Percentiles rank a stretch among this genome's conserved stretches.
These are phyloP conservation scores for Drosophila funebris DNA, from an alignment of 1,140 invertebrate species.

Conservation along the genomic window DNA sequence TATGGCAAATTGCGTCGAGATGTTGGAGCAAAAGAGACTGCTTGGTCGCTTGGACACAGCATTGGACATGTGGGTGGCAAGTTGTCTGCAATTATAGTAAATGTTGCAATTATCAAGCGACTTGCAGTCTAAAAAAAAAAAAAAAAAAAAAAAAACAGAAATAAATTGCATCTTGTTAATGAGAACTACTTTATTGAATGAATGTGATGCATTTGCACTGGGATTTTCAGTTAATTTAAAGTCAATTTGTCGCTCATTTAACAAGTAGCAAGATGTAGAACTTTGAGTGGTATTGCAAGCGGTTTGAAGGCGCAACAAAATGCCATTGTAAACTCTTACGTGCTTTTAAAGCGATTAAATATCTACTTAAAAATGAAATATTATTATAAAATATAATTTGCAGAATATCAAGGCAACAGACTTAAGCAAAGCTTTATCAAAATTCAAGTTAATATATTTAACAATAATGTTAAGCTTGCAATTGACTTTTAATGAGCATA, in stretches of 20 bases:
- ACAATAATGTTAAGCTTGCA: neutral
- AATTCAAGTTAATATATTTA: neutral
- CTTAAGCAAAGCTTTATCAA: neutral
- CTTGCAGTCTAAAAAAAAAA: too few species aligned
- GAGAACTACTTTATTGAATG: neutral
- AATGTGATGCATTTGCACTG: neutral
- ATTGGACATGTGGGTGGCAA: constrained; percentile 11
- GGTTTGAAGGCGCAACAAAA: too few species aligned
- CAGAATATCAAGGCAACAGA: neutral
- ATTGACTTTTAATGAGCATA: neutral
- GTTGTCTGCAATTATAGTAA: constrained; percentile 43
- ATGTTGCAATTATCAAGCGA: constrained; percentile 38
- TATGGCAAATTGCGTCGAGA: constrained; percentile 27
- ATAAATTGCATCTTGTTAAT: constrained; percentile 16
- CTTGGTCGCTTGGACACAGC: neutral
- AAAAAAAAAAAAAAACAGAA: constrained; percentile 2
- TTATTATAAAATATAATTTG: too few species aligned
- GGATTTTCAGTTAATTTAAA: neutral
- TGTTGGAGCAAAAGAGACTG: neutral
- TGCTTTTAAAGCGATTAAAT: too few species aligned
- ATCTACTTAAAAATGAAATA: too few species aligned
- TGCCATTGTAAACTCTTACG: too few species aligned
- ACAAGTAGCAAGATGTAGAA: too few species aligned
- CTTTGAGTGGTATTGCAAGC: too few species aligned
- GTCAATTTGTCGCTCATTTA: too few species aligned